Evolutionary conservation across 2,888 invertebrate species (phyloP).

Genomic region (Scrobipalpa atriplicella): DNA sequence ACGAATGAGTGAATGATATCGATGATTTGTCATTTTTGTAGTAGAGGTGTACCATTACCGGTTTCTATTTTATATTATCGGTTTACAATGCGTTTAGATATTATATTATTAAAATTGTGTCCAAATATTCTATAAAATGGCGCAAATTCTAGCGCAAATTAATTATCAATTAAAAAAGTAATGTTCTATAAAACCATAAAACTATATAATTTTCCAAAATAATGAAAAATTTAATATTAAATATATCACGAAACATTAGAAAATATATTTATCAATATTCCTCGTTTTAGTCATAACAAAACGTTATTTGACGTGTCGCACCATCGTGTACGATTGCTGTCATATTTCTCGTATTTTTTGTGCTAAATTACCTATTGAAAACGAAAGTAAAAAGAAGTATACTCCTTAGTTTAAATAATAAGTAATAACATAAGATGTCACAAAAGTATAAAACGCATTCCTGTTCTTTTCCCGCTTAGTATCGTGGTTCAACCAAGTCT

Average conservation of each 20-base stretch:
- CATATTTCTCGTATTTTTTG: conserved; percentile 33
- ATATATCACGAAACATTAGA: not conserved
- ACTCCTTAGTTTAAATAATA: not conserved
- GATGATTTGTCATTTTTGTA: conserved; percentile 26
- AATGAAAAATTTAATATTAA: not conserved
- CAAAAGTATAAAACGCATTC: conserved; percentile 25
- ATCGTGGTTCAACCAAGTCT: conserved; percentile 11
- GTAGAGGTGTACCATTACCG: not conserved
- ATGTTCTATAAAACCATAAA: not conserved
- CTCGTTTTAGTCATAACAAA: conserved; percentile 29
- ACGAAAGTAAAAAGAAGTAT: conserved; percentile 30
- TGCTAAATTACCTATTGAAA: conserved; percentile 27
- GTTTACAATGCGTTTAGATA: not conserved
- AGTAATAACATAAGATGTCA: conserved; percentile 29
- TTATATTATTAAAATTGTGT: not conserved
- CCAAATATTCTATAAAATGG: too few species aligned
- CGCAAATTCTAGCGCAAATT: too few species aligned
- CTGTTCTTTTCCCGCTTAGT: conserved; percentile 21
- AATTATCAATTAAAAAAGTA: too few species aligned
- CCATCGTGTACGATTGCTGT: conserved; percentile 64
- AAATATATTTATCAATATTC: not conserved
- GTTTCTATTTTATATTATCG: not conserved
- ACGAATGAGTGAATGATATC: conserved; percentile 22
- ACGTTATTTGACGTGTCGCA: conserved; percentile 50
- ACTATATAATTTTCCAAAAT: not conserved